These are phyloP conservation scores for Pantelozetes paolii DNA, from an alignment of 2,888 invertebrate genomes.

Conservation along the genomic window DNA sequence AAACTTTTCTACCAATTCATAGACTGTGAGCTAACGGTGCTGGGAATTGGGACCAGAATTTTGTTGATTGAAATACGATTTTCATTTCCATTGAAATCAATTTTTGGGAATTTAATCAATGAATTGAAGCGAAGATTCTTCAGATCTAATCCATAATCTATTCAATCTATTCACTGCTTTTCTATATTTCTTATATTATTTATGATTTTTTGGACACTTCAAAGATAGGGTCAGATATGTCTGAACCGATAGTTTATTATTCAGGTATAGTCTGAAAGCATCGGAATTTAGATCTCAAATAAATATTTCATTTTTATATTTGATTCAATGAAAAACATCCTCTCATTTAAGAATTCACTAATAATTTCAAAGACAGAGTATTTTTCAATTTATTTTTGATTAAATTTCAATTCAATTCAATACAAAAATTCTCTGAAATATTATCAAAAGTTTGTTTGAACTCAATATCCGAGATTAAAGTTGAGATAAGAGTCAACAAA, in stretches of 20 bases:
- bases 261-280: neutral
- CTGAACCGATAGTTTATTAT: neutral
- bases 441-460: neutral
- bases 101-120: neutral
- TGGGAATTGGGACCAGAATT: neutral
- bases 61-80: neutral
- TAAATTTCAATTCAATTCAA: neutral
- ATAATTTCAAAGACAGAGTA: neutral
- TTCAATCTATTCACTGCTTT: conserved; percentile 13
- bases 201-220: conserved; percentile 21
- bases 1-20: neutral
- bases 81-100: conserved; percentile 15
- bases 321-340: neutral
- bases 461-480: neutral
- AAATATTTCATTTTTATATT: conserved; percentile 20
- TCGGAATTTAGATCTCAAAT: neutral
- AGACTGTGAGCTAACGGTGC: neutral
- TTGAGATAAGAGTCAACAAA: neutral
- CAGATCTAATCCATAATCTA: no score
- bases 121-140: conserved; percentile 28
- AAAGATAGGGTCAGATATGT: neutral
- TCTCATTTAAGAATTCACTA: neutral
- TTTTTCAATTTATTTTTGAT: conserved; percentile 4
- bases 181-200: conserved; percentile 10
- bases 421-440: neutral